Conservation (phyloP, 2,113 vertebrate species). For the Ophiodon elongatus region DNA sequence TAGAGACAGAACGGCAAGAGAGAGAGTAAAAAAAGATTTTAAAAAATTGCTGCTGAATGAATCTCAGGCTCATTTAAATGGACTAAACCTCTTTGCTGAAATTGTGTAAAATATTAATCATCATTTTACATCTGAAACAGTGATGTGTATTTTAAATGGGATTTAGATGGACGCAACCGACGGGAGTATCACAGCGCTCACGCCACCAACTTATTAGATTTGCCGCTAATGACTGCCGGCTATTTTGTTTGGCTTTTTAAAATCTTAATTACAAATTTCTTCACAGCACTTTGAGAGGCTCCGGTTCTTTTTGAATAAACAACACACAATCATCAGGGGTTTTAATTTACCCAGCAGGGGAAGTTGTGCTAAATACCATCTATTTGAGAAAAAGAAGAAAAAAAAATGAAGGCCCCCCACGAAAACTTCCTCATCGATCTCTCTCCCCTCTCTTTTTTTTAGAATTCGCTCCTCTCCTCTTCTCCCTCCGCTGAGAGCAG, state of each 20-base stretch:
- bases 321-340: conserved; percentile 74
- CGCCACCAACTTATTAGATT: conserved; percentile 22
- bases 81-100: conserved; percentile 45
- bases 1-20: conserved; percentile 40
- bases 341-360: conserved; percentile 82
- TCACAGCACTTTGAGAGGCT: conserved; percentile 58
- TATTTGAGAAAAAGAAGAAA: conserved; percentile 30
- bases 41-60: conserved; percentile 30
- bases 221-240: conserved; percentile 33
- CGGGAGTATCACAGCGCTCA: conserved; percentile 23
- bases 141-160: conserved; percentile 30
- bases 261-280: conserved; percentile 74
- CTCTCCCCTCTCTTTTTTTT: not conserved
- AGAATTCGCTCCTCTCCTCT: conserved; percentile 1
- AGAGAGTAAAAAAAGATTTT: conserved; percentile 30
- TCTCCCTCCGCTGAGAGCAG: conserved; percentile 19
- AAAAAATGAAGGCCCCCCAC: conserved; percentile 21
- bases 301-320: conserved; percentile 75
- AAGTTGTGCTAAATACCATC: conserved; percentile 75
- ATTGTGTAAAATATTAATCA: conserved; percentile 48
- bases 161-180: conserved; percentile 28
- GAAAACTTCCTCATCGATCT: conserved; percentile 46
- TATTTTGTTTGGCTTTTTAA: conserved; percentile 65
- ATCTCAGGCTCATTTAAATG: conserved; percentile 41
- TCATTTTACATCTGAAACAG: conserved; percentile 40